Base-by-base conservation (phyloP, 2,113 vertebrate species). In the Cranoglanis bouderius region DNA sequence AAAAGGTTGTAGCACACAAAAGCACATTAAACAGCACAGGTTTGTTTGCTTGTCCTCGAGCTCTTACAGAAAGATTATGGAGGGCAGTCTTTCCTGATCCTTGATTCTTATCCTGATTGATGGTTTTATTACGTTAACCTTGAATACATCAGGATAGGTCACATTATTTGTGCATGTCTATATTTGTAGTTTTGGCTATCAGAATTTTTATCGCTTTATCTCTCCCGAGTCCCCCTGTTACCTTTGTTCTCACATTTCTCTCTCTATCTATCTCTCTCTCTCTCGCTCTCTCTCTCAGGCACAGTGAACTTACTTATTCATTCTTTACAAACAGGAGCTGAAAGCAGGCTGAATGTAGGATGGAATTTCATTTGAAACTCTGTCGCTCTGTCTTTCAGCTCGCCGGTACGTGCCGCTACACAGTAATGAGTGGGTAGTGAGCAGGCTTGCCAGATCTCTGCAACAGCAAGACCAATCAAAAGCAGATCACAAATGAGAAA, bases 281-380 rank as follows among this genome's bases (percentile, higher is more conserved):
- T 81, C 10, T 49, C 21, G 18, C 55, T 46, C 32, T 55, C 80
- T 72, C 63, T 59, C 46, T 57, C 32, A 10, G 46, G 32, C 43
- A 53, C 46, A 74, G 63, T 89, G 85, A 81, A 85, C 80, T 89
- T 82, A 92, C 55, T 91, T 83, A 90, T 92, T 91, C 72, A 90
- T 88, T 85, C 85, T 49, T 86, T 63, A 59, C 82, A 63, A 85
- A 87, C 81, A 49, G 83, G 72, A 38, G 35, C 70, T 84, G 84
- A 88, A 90, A 80, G 90, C 84, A 43, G n/a, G 80, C 84, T 88
- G 84, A 90, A 88, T 88, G 87, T 86, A 86, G 90, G 87, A 84
- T 46, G 65, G 86, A 78, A 49, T 38, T 32, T 6, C 70, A 74
- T 88, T 81, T 88, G 75, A 84, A 67, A 77, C 40, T 88, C 67